These are phyloP conservation scores for Peribatodes rhomboidaria DNA, from an alignment of 2,888 invertebrate species.

Conservation along the genomic window DNA sequence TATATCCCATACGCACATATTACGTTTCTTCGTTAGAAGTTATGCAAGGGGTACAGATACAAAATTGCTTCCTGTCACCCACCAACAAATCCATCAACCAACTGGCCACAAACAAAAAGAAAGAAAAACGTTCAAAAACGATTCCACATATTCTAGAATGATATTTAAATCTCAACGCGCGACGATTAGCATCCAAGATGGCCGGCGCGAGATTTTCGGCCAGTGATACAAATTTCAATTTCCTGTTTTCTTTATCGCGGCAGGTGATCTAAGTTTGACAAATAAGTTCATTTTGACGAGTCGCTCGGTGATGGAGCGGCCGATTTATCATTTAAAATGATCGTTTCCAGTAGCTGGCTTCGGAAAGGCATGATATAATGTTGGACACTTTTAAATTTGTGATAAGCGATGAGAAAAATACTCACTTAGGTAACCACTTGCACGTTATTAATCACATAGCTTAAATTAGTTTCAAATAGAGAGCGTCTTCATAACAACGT, in stretches of 20 bases:
- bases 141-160: constrained; percentile 76
- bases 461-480: no score
- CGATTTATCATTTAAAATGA: constrained; percentile 74
- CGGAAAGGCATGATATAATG: constrained; percentile 25
- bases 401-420: constrained; percentile 12
- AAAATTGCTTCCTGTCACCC: constrained; percentile 66
- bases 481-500: no score
- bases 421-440: not conserved
- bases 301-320: constrained; percentile 70
- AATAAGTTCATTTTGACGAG: constrained; percentile 85
- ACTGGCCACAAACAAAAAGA: constrained; percentile 58
- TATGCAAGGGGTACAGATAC: not conserved
- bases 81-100: constrained; percentile 63
- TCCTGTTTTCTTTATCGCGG: constrained; percentile 80
- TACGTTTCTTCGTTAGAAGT: no score
- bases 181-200: constrained; percentile 82
- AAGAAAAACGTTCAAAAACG: constrained; percentile 56
- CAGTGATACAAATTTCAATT: constrained; percentile 85
- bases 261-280: constrained; percentile 83
- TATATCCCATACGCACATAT: no score
- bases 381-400: constrained; percentile 17
- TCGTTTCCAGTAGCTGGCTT: constrained; percentile 65
- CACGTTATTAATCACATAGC: no score
- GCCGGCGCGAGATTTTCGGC: constrained; percentile 76
- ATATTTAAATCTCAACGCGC: constrained; percentile 77